Base-by-base conservation (phyloP, 2,888 invertebrate genomes). In the Rhamnusium bicolor region DNA sequence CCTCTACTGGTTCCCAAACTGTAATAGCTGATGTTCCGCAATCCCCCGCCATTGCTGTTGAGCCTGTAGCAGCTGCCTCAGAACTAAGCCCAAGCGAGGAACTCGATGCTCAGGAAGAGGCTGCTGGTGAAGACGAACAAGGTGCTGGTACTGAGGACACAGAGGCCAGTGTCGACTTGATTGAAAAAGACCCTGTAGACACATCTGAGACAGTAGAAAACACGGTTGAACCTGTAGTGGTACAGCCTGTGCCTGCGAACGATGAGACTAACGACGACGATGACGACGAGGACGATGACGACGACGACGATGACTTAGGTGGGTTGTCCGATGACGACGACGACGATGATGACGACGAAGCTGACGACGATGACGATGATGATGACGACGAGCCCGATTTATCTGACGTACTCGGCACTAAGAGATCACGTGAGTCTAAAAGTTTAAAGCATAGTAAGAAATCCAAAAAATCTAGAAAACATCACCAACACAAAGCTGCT, bases 391-490 rank as follows among this genome's bases (percentile, higher is more conserved):
- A 92, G 66, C 91, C 91, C 77, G 93, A 92, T 75, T 91, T 93
- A 81, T 92, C 93, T 84, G 90, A 93, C 82, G 91, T 94, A 88
- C 91, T 92, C 85, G 92, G 91, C 88, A 92, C 93, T 83, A 92
- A 92, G 88, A 90, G 90, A 90, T 91, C 95, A 94, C 95, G 95
- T 95, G 95, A 95, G 95, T 95, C 94, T 86, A 94, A 94, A 92
- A 86, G 85, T 82, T 80, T 80, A 75, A 79, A 85, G 83, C 83
- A 85, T 80, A 84, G 81, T 84, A 86, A 84, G 85, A 87, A 85
- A 84, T 76, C 81, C 69, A 85, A 85, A 82, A 85, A 84, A 81
- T 82, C 82, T 79, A 85, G 85, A 79, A 84, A 85, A 80, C 85
- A 85, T 76, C 84, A 84, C 54, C 73, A 84, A 49, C 75, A 77